phyloP scores from a whole-genome alignment of 1,140 invertebrate genomes.

The Hyles euphorbiae region DNA sequence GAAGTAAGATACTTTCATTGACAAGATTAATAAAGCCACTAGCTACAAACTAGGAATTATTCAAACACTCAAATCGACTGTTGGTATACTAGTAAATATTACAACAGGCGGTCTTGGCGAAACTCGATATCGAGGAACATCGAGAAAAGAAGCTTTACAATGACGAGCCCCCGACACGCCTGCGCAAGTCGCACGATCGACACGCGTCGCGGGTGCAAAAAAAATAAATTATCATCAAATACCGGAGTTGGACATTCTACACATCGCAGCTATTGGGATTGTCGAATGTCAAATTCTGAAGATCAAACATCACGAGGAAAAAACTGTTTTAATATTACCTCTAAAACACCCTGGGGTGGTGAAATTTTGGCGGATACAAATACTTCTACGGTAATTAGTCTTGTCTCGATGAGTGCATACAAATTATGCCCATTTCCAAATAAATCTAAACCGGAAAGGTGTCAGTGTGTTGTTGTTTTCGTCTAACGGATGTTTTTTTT shows the following conservation, averaged over 20 bases:
- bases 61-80: too few species aligned
- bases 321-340: too few species aligned
- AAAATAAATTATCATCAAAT: constrained; percentile 26
- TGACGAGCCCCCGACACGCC: constrained; percentile 51
- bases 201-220: constrained; percentile 24
- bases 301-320: too few species aligned
- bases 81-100: too few species aligned
- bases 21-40: too few species aligned
- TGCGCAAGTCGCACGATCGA: constrained; percentile 42
- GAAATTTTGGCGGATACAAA: too few species aligned
- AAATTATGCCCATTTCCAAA: neutral
- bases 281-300: too few species aligned
- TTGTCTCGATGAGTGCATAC: neutral
- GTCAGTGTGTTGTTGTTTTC: constrained; percentile 22
- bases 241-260: constrained; percentile 5
- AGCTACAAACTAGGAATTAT: too few species aligned
- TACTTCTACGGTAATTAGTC: too few species aligned
- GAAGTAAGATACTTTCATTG: too few species aligned
- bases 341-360: too few species aligned
- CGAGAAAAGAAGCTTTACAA: constrained; percentile 37
- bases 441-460: constrained; percentile 13
- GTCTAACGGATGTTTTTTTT: constrained; percentile 20
- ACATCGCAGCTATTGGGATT: too few species aligned
- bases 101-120: constrained; percentile 34
- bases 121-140: constrained; percentile 35